Evolutionary conservation across 2,888 invertebrate species (phyloP), one percentile per base, ranked within the genome.

Genomic region (Orchestes rusci): DNA sequence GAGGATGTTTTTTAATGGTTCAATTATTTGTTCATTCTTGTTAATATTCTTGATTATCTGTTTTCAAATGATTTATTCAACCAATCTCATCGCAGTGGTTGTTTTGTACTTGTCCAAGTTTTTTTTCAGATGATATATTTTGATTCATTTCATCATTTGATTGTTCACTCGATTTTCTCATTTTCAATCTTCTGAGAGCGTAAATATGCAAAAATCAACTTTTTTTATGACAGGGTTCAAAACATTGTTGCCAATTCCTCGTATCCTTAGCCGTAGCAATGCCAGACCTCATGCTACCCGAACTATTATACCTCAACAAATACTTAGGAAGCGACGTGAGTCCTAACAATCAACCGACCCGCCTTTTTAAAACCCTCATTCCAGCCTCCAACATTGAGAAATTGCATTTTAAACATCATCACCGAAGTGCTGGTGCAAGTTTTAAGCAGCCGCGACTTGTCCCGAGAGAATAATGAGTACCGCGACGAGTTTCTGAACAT

Each of bases 341-440:
- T 38, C 10, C 12, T 12, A n/a, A 20, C 2, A 2, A n/a, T n/a
- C n/a, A n/a, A n/a, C n/a, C n/a, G n/a, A n/a, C n/a, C n/a, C n/a
- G n/a, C n/a, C n/a, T n/a, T n/a, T n/a, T n/a, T n/a, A n/a, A n/a
- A n/a, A n/a, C n/a, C n/a, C n/a, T n/a, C n/a, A 15, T 37, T 45
- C 39, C 38, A 49, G 49, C 39, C 49, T 3, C 41, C 39, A 5
- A 73, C 76, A 0, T 67, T 83, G 62, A 78, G 95, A 39, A 91
- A 85, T 67, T 84, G 89, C 58, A 82, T 89, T 27, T 70, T 95
- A 30, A 82, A 82, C 50, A 82, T 92, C 54, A 80, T 94, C 71
- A 83, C 84, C 23, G 85, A 87, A 64, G 80, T 91, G 10, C 70
- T 94, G 15, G 70, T 80, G 12, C 73, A 75, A 35, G 79, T 84